phyloP scores from a whole-genome alignment of 2,113 vertebrate species.

The Phocoena phocoena region DNA sequence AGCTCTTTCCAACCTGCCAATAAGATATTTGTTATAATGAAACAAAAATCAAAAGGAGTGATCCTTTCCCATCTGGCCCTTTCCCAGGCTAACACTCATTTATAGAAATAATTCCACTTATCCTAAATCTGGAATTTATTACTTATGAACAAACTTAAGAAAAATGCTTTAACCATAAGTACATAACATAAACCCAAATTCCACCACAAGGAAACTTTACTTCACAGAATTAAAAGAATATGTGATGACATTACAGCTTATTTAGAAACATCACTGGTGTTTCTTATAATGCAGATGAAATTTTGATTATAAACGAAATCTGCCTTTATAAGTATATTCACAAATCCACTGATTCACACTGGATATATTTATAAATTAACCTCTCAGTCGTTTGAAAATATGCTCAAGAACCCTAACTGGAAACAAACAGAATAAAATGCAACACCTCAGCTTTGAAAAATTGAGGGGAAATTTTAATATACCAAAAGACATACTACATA shows the following conservation, averaged over 20 bases:
- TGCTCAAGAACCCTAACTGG: not conserved
- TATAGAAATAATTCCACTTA: not conserved
- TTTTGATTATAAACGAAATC: not conserved
- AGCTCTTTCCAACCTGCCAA: not conserved
- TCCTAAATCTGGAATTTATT: not conserved
- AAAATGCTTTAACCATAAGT: not conserved
- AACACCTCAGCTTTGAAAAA: not conserved
- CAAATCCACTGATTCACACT: not conserved
- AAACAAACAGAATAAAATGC: not conserved
- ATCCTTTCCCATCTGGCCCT: not conserved
- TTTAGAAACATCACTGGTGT: not conserved
- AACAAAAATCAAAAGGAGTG: not conserved
- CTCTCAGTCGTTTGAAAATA: not conserved
- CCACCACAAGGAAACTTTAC: not conserved
- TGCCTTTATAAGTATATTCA: not conserved
- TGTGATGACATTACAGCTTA: not conserved
- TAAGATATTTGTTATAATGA: not conserved
- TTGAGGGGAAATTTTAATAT: not conserved
- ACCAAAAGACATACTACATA: not conserved
- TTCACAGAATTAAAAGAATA: slow-evolving; percentile 5
- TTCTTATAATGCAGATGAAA: not conserved
- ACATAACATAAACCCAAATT: not conserved
- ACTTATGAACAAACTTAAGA: slow-evolving; percentile 6
- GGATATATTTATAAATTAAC: slow-evolving; percentile 28
- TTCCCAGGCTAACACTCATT: not conserved